phyloP scores from a whole-genome alignment of 2,797 vertebrate species.

The Sebastes umbrosus region DNA sequence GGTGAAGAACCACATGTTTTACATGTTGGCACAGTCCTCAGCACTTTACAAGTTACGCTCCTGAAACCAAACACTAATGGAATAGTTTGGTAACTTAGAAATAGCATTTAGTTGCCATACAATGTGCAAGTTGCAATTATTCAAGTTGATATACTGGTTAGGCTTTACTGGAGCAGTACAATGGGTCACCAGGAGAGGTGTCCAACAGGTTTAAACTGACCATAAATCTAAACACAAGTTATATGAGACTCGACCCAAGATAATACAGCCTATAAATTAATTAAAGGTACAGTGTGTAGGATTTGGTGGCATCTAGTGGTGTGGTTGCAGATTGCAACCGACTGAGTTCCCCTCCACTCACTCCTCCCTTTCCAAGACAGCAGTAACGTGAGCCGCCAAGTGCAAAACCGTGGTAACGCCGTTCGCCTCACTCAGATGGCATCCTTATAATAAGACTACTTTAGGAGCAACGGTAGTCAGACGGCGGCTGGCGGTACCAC shows the following conservation, averaged over 20 bases:
- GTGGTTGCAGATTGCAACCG: no score
- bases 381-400: no score
- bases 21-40: neutral
- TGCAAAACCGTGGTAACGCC: no score
- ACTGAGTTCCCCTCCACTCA: no score
- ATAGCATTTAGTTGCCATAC: neutral
- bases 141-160: neutral
- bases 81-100: neutral
- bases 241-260: neutral
- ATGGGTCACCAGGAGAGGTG: neutral
- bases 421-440: rapidly evolving
- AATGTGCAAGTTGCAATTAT: neutral
- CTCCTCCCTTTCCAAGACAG: no score
- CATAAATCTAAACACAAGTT: neutral
- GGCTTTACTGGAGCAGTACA: neutral
- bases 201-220: neutral
- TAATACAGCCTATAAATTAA: neutral
- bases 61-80: neutral
- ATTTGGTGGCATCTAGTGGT: no score
- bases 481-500: no score
- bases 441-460: no score
- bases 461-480: no score
- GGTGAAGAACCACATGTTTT: neutral
- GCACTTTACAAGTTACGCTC: neutral
- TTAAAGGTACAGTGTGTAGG: no score